phyloP scores from a whole-genome alignment of 1,140 invertebrate genomes.

The Bathynomus jamesi region DNA sequence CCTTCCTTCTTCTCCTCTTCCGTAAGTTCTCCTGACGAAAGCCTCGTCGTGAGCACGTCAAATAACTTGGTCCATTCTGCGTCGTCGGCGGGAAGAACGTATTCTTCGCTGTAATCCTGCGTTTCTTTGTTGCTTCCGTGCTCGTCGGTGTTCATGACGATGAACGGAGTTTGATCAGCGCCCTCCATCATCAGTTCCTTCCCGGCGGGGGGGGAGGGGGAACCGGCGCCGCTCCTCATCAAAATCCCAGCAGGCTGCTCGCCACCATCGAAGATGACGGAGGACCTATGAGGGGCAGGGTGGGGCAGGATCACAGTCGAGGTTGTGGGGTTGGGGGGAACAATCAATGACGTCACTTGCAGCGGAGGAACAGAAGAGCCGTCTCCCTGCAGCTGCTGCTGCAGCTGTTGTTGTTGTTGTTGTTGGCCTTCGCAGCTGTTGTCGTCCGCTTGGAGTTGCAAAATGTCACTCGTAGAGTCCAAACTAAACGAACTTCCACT shows the following conservation, averaged over 20 bases:
- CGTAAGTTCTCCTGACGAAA: conserved; percentile 9
- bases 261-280: conserved; percentile 16
- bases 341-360: not conserved
- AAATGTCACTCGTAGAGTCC: not conserved
- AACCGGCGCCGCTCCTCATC: not conserved
- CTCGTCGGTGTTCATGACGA: not conserved
- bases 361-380: not conserved
- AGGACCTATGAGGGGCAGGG: not conserved
- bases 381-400: not conserved
- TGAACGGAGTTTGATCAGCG: not conserved
- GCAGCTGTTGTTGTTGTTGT: not conserved
- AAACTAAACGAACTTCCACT: not conserved
- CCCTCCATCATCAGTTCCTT: conserved; percentile 3
- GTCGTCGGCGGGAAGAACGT: conserved; percentile 33
- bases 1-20: conserved; percentile 27
- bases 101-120: conserved; percentile 27
- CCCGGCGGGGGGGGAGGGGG: not conserved
- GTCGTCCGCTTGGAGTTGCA: not conserved
- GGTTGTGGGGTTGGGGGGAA: not conserved
- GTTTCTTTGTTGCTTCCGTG: not conserved
- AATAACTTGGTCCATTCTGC: conserved; percentile 34
- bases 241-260: conserved; percentile 4
- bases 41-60: conserved; percentile 19
- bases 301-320: not conserved
- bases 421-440: not conserved